phyloP scores from a whole-genome alignment of 2,797 vertebrate species.

The Aphelocoma californica region DNA sequence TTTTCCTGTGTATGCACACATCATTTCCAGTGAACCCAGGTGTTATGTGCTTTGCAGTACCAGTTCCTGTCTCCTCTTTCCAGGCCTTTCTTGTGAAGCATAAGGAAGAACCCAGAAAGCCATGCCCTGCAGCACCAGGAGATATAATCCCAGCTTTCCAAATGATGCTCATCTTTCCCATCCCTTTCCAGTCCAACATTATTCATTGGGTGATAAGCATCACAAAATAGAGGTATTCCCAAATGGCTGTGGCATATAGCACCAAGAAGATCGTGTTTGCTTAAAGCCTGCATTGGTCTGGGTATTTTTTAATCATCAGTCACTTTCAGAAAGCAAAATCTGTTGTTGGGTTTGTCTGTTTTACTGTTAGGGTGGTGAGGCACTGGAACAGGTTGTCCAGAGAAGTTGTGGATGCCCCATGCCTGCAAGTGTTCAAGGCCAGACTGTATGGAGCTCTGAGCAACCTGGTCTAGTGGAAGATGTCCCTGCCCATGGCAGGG shows the following conservation, averaged over 20 bases:
- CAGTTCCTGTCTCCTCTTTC: not conserved
- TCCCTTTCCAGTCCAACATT: not conserved
- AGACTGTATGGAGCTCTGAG: not conserved
- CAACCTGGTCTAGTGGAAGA: not conserved
- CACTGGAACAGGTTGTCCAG: not conserved
- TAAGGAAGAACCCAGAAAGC: not conserved
- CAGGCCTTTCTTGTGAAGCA: not conserved
- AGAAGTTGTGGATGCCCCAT: not conserved
- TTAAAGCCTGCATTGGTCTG: not conserved
- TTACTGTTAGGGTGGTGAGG: not conserved
- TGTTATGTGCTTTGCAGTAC: not conserved
- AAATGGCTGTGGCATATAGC: not conserved
- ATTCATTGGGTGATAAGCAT: not conserved
- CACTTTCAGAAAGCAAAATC: not conserved
- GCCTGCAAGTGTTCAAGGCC: not conserved
- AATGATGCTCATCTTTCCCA: not conserved
- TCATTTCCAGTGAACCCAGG: not conserved
- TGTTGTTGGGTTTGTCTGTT: not conserved
- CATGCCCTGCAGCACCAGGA: not conserved
- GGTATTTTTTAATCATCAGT: not conserved
- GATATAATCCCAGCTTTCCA: not conserved
- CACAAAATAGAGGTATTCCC: not conserved
- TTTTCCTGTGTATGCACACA: not conserved
- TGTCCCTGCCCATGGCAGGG: not conserved
- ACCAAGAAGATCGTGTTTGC: not conserved